Conservation (phyloP, 2,888 invertebrate species). For the Psococerastis gibbosa region DNA sequence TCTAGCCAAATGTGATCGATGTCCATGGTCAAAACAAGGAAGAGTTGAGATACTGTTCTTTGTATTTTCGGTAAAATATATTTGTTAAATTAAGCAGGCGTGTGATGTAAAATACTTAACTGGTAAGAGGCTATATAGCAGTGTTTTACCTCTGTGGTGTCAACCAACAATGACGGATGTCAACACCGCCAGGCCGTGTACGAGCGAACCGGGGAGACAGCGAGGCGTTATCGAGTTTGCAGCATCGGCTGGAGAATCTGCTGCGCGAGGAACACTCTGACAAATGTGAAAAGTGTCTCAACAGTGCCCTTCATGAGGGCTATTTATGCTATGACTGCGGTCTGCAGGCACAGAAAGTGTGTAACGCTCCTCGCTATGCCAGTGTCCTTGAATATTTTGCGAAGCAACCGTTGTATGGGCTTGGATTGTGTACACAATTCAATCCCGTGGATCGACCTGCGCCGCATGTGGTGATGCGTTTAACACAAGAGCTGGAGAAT, state of each 20-base stretch:
- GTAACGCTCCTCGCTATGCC: constrained; percentile 40
- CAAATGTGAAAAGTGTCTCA: constrained; percentile 49
- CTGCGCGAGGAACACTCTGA: constrained; percentile 37
- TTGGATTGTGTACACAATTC: constrained; percentile 41
- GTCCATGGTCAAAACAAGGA: background rate
- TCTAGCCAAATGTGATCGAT: constrained; percentile 5
- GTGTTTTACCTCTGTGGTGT: background rate
- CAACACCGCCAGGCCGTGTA: constrained; percentile 4
- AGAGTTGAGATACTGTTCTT: too few relatives aligned
- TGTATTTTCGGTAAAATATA: too few relatives aligned
- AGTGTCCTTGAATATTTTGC: constrained; percentile 27
- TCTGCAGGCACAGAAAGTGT: constrained; percentile 47
- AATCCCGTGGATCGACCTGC: constrained; percentile 34
- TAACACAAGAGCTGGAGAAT: constrained; percentile 39
- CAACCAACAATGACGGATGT: constrained; percentile 10
- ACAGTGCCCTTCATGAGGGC: constrained; percentile 50
- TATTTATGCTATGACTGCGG: constrained; percentile 53
- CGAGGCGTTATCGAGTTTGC: constrained; percentile 4
- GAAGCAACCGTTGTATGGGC: constrained; percentile 33
- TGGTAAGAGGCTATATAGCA: background rate
- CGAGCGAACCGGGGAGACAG: constrained; percentile 6
- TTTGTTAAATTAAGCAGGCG: too few relatives aligned
- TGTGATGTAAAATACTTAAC: background rate
- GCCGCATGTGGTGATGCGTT: constrained; percentile 38
- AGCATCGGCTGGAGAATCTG: constrained; percentile 5